Conservation (phyloP, 1,140 invertebrate species). For the Megalopta genalis region DNA sequence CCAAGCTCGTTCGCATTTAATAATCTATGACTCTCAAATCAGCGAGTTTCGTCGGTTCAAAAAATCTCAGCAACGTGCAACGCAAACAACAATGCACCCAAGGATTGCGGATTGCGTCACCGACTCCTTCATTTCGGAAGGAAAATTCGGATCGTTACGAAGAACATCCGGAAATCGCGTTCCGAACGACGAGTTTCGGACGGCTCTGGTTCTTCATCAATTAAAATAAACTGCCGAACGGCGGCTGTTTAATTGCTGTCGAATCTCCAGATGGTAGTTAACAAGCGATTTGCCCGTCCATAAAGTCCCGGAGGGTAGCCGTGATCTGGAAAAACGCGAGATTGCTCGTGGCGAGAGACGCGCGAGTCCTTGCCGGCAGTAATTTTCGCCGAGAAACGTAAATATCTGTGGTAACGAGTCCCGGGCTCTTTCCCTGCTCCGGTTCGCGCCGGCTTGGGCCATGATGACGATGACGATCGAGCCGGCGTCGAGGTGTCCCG, state of each 20-base stretch:
- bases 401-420: not conserved
- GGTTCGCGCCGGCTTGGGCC: not conserved
- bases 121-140: not conserved
- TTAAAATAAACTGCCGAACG: not conserved
- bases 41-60: no score
- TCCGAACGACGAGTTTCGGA: not conserved
- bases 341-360: not conserved
- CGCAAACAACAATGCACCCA: no score
- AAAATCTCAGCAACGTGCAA: no score
- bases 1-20: no score
- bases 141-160: not conserved
- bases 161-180: not conserved
- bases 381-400: no score
- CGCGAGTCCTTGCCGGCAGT: not conserved
- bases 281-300: no score
- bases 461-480: no score
- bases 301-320: no score
- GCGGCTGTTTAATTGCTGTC: conserved; percentile 17
- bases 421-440: not conserved
- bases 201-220: conserved; percentile 6
- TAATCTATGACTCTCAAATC: no score
- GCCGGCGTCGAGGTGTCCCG: no score
- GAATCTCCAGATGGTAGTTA: not conserved
- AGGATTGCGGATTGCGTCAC: no score
- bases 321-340: not conserved